phyloP scores from a whole-genome alignment of 2,797 vertebrate genomes.

The Agapornis canus region DNA sequence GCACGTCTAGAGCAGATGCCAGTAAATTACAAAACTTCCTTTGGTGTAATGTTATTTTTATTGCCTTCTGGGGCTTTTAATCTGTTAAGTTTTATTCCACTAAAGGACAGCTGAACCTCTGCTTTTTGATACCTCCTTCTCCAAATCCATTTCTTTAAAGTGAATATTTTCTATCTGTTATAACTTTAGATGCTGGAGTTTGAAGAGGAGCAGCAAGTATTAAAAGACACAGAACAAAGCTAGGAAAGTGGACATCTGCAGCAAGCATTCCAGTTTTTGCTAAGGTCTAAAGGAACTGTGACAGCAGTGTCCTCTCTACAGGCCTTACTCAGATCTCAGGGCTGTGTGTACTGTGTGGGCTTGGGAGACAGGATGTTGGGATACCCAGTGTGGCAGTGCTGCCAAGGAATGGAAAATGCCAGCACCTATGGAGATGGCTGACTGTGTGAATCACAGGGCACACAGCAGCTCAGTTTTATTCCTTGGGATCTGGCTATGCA shows the following conservation, averaged over 20 bases:
- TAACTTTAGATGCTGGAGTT: not conserved
- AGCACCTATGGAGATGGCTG: not conserved
- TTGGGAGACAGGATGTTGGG: not conserved
- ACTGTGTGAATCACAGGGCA: not conserved
- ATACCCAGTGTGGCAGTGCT: not conserved
- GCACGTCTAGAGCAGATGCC: not conserved
- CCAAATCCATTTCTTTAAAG: not conserved
- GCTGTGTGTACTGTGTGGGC: not conserved
- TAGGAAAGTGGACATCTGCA: not conserved
- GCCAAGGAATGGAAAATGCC: not conserved
- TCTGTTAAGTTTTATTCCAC: not conserved
- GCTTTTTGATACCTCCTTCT: not conserved
- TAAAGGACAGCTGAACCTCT: not conserved
- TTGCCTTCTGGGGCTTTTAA: not conserved
- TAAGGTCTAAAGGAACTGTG: not conserved
- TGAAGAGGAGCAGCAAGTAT: not conserved
- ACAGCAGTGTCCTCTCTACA: not conserved
- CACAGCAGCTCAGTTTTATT: not conserved
- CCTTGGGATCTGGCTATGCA: not conserved
- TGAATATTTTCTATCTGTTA: not conserved
- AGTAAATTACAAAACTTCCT: not conserved
- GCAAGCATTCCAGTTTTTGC: not conserved
- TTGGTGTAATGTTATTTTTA: not conserved
- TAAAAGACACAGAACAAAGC: not conserved
- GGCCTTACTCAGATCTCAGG: not conserved